Evolutionary conservation across 2,113 vertebrate species (phyloP).

Genomic region (Chlorodrepanis virens): DNA sequence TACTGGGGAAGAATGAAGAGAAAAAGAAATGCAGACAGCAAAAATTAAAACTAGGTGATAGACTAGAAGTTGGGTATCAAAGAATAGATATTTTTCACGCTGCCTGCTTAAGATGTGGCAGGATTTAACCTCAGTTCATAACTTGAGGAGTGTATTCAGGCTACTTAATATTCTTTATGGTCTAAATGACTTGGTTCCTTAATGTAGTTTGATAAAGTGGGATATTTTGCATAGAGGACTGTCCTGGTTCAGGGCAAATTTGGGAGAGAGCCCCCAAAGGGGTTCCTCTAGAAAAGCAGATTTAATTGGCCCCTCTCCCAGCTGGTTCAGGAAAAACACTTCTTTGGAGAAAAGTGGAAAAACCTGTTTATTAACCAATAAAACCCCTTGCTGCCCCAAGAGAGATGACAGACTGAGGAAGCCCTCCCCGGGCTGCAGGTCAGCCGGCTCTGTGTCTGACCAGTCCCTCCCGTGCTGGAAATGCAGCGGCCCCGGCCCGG

Average conservation of each 20-base stretch:
- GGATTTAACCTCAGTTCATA: not conserved
- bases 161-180: not conserved
- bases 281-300: too few species aligned
- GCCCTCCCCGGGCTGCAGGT: too few species aligned
- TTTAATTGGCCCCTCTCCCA: too few species aligned
- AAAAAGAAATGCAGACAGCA: not conserved
- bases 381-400: too few species aligned
- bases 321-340: too few species aligned
- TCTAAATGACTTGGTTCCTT: not conserved
- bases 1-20: not conserved
- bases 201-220: not conserved
- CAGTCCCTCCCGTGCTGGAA: too few species aligned
- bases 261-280: too few species aligned
- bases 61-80: not conserved
- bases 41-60: not conserved
- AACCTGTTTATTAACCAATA: too few species aligned
- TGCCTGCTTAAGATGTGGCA: not conserved
- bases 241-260: too few species aligned
- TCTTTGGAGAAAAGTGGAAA: too few species aligned
- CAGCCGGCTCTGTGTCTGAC: too few species aligned
- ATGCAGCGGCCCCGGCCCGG: rapidly evolving
- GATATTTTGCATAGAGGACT: not conserved
- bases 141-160: not conserved
- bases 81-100: not conserved
- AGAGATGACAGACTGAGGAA: too few species aligned